Conservation (phyloP, 2,797 vertebrate genomes). For the Scolopax rusticola region DNA sequence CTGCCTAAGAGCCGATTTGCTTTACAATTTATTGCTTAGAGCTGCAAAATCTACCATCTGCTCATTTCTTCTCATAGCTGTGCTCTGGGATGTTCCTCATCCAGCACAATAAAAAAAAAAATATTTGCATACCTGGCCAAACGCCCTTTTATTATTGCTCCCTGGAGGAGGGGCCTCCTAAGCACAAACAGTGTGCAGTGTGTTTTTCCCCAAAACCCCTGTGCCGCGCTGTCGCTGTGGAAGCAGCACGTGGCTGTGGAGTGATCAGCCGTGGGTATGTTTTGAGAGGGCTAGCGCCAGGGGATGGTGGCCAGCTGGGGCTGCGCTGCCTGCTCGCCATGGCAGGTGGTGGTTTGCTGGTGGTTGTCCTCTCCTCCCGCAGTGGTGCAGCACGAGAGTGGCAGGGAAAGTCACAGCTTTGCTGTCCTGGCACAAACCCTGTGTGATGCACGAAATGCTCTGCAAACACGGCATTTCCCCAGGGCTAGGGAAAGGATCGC, state of each 20-base stretch:
- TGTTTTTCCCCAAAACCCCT: not conserved
- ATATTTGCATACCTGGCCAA: not conserved
- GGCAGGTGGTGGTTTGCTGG: not conserved
- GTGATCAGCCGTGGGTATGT: rapidly evolving
- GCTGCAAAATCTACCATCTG: slow-evolving; percentile 42
- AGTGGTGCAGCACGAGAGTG: rapidly evolving
- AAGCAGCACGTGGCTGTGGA: rapidly evolving
- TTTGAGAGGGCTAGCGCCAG: not conserved
- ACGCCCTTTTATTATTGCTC: not conserved
- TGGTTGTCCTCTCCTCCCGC: not conserved
- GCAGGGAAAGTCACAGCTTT: not conserved
- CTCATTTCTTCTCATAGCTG: not conserved
- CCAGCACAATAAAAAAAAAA: not conserved
- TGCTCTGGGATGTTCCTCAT: not conserved
- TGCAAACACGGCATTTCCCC: rapidly evolving
- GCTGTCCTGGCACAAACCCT: not conserved
- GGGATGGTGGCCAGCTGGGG: not conserved
- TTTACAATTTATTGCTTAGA: slow-evolving; percentile 2
- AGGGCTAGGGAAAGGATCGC: not conserved
- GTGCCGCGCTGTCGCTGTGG: rapidly evolving
- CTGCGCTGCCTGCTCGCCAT: rapidly evolving
- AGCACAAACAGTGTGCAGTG: rapidly evolving
- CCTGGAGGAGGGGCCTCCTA: not conserved
- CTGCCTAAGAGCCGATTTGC: not conserved
- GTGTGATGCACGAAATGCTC: not conserved